Evolutionary conservation across 2,113 vertebrate genomes (phyloP).

Genomic region (Marmota monax): DNA sequence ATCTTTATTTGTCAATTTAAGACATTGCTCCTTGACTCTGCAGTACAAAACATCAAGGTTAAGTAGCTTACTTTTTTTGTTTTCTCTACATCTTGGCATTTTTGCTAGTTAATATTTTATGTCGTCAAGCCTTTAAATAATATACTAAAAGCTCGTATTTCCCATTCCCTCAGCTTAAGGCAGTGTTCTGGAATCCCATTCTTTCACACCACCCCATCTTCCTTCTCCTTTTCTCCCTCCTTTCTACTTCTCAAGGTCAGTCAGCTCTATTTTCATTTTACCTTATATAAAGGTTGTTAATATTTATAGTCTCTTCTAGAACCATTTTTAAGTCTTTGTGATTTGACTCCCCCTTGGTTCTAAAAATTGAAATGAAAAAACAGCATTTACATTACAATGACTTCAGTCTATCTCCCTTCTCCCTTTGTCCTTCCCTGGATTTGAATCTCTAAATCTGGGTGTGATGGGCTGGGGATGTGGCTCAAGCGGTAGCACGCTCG

Average conservation of each 20-base stretch:
- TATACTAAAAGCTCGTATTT: constrained; percentile 31
- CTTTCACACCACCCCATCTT: background rate
- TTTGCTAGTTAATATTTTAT: constrained; percentile 56
- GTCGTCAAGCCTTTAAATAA: constrained; percentile 1
- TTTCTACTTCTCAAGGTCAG: constrained; percentile 2
- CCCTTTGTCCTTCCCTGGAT: constrained; percentile 34
- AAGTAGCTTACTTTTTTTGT: background rate
- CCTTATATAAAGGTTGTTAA: constrained; percentile 41
- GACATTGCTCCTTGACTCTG: background rate
- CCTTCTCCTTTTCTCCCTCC: background rate
- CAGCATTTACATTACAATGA: constrained; percentile 68
- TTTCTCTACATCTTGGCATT: constrained; percentile 3
- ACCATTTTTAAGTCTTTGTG: constrained; percentile 58
- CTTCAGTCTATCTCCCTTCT: background rate
- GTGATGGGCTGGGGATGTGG: no score
- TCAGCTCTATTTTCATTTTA: constrained; percentile 60
- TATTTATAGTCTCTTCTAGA: constrained; percentile 66
- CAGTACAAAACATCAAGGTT: constrained; percentile 15
- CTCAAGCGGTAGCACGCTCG: no score
- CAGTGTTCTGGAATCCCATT: background rate
- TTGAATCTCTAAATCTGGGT: constrained; percentile 55
- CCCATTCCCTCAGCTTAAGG: constrained; percentile 1
- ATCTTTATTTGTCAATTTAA: background rate
- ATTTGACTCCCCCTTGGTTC: constrained; percentile 50
- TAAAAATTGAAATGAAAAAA: constrained; percentile 73